Percentiles rank a stretch among this genome's conserved stretches.
Evolutionary conservation across 1,140 invertebrate genomes (phyloP).

Genomic region (Drosophila jambulina): DNA sequence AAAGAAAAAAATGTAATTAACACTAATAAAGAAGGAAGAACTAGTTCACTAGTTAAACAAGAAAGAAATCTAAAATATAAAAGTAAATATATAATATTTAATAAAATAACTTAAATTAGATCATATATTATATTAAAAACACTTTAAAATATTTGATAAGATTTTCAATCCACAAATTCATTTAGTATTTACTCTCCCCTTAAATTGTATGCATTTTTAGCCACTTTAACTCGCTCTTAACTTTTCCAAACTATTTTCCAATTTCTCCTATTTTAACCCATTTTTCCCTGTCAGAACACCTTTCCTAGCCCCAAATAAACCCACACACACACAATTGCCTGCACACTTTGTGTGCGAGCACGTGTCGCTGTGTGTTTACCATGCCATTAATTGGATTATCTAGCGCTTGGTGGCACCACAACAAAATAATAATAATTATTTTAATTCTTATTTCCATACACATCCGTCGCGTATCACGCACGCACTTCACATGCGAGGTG

Average conservation of each 20-base stretch:
- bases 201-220: no score
- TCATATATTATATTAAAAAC: no score
- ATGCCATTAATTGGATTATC: slow-evolving; percentile 76
- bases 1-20: neutral
- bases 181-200: no score
- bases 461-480: slow-evolving; percentile 8
- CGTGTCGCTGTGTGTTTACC: slow-evolving; percentile 44
- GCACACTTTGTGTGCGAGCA: slow-evolving; percentile 9
- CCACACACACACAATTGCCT: neutral
- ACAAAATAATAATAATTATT: slow-evolving; percentile 67
- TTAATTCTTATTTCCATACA: slow-evolving; percentile 32
- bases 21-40: no score
- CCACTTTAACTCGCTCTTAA: neutral
- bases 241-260: neutral
- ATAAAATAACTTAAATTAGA: no score
- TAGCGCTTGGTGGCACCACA: slow-evolving; percentile 49
- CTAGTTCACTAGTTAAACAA: no score
- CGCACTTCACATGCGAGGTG: neutral
- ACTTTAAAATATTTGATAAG: no score
- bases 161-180: no score
- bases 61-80: no score
- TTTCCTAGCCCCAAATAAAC: slow-evolving; percentile 4
- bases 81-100: no score
- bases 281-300: slow-evolving; percentile 8
- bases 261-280: neutral